Conservation (phyloP, 2,888 invertebrate species). For the Nezara viridula region DNA sequence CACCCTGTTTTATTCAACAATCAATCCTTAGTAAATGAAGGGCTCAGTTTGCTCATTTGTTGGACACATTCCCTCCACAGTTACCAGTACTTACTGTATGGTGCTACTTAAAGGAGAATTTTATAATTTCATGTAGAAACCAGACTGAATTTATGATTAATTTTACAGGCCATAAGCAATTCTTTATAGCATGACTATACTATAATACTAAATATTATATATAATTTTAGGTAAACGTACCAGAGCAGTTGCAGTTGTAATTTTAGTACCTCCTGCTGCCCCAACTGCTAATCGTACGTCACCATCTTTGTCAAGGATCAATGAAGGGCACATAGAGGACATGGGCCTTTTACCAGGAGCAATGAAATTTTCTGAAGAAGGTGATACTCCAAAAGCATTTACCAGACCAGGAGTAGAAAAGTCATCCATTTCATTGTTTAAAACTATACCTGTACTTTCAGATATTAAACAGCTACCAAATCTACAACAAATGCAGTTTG, state of each 20-base stretch:
- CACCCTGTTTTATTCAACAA: too few relatives aligned
- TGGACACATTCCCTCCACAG: too few relatives aligned
- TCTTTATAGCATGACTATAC: too few relatives aligned
- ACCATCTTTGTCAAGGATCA: constrained; percentile 76
- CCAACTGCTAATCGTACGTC: constrained; percentile 71
- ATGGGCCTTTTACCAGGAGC: constrained; percentile 84
- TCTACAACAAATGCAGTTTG: constrained; percentile 55
- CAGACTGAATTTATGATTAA: not conserved
- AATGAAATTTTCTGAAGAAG: constrained; percentile 86
- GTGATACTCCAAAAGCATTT: constrained; percentile 80
- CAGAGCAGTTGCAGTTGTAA: constrained; percentile 71
- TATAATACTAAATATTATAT: not conserved
- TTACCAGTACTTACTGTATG: too few relatives aligned
- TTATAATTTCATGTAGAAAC: too few relatives aligned
- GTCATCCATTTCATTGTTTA: constrained; percentile 97
- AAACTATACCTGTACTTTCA: constrained; percentile 85
- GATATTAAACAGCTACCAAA: constrained; percentile 85
- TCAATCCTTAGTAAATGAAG: too few relatives aligned
- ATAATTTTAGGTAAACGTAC: constrained; percentile 65
- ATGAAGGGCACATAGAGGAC: constrained; percentile 89
- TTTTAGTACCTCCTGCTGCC: constrained; percentile 73
- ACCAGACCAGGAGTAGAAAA: constrained; percentile 85
- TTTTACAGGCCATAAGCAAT: not conserved
- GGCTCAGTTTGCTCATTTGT: too few relatives aligned
- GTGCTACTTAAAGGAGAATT: too few relatives aligned